Base-by-base conservation (phyloP, 2,888 invertebrate species). In the Dysmachus trigonus region DNA sequence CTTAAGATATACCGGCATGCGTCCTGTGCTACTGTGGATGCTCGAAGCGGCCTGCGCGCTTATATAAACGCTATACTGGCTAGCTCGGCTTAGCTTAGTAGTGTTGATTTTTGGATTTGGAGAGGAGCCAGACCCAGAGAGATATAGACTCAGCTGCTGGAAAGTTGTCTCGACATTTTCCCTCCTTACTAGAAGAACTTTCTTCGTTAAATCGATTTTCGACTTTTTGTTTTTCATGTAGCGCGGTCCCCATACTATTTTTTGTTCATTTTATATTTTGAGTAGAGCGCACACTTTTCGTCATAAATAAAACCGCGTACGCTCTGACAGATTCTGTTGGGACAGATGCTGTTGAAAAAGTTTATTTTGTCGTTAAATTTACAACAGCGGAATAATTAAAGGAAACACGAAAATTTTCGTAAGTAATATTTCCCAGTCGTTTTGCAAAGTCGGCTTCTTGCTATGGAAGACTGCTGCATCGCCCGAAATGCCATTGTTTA, bases 71-170 rank as follows among this genome's bases (percentile, higher is more conserved):
- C 31, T n/a, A 51, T 79, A 76, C 35, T 18, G 73, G 53, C 73
- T 81, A 86, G 47, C 27, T 31, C 35, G 71, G 33, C 71, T 62
- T 71, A 81, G 27, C 53, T 71, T 71, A 81, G 27, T 71, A 31
- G 41, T 30, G 76, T 62, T 86, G 76, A 77, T 85, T 85, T 77
- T 87, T 83, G 71, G 79, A 82, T 86, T 88, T 88, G 88, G 88
- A 88, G 87, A 87, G 83, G 72, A 86, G 88, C 88, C 88, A 88
- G 62, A 27, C 22, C 62, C 13, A 62, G 87, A 85, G 85, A 85
- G 72, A 83, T 83, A 53, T 47, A 74, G 73, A 31, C 62, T 62
- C 47, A 82, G 35, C 73, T 51, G 82, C 82, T 53, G 72, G 51
- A 74, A 82, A 82, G 31, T 85, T 22, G 22, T 62, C 47, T 31